Percentiles rank a stretch among this genome's conserved stretches.
Evolutionary conservation across 2,797 vertebrate species (phyloP).

Genomic region (Tachyglossus aculeatus): DNA sequence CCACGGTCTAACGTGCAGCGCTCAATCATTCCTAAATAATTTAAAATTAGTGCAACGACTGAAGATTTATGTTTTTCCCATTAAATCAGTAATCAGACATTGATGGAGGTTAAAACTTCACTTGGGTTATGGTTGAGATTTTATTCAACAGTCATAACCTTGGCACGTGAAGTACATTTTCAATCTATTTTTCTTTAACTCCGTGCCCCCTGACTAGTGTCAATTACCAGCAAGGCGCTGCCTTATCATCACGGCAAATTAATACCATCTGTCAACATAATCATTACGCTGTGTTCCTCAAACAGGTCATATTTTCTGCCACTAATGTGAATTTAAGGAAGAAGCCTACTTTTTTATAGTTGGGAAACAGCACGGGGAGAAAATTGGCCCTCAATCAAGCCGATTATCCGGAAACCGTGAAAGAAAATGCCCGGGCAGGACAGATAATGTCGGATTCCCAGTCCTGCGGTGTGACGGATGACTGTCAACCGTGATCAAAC

Average conservation of each 20-base stretch:
- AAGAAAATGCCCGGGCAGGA: background rate
- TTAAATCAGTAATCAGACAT: background rate
- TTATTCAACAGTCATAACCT: background rate
- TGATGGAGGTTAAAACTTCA: background rate
- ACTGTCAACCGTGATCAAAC: background rate
- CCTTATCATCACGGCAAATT: conserved; percentile 29
- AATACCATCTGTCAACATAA: conserved; percentile 30
- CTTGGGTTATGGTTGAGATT: background rate
- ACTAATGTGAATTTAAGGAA: background rate
- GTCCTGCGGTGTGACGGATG: background rate
- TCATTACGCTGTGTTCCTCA: conserved; percentile 13
- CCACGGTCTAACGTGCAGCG: no score
- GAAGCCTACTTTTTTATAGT: background rate
- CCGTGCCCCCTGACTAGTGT: background rate
- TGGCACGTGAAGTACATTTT: background rate
- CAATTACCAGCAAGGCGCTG: conserved; percentile 11
- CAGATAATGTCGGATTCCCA: background rate
- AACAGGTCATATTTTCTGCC: conserved; percentile 28
- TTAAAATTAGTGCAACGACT: no score
- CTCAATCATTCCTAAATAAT: no score
- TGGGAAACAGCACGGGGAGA: conserved; percentile 18
- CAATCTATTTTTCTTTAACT: conserved; percentile 7
- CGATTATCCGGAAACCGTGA: background rate
- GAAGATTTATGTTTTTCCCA: background rate
- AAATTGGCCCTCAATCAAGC: background rate